phyloP scores from a whole-genome alignment of 2,113 vertebrate species.

The Sigmodon hispidus region DNA sequence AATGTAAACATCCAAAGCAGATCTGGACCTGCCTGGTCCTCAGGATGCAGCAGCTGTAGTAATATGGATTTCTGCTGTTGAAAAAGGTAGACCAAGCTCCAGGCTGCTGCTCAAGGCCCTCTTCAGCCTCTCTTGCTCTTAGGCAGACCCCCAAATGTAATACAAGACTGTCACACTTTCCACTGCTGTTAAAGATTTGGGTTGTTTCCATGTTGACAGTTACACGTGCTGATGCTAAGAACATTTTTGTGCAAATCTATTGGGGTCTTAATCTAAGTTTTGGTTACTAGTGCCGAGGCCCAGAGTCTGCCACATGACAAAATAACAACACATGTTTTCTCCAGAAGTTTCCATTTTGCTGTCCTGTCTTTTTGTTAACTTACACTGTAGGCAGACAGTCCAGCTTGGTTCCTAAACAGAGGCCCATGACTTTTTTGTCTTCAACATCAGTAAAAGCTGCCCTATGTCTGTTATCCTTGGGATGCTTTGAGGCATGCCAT shows the following conservation, averaged over 20 bases:
- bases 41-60: neutral
- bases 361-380: neutral
- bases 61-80: neutral
- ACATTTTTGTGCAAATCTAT: neutral
- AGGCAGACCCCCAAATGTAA: neutral
- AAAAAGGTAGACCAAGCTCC: rapidly evolving
- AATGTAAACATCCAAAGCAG: neutral
- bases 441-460: neutral
- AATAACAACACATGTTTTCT: neutral
- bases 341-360: neutral
- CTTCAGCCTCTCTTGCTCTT: rapidly evolving
- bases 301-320: neutral
- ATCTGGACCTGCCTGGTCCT: neutral
- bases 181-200: neutral
- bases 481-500: neutral
- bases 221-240: rapidly evolving
- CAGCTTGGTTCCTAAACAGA: neutral
- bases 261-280: neutral
- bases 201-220: neutral
- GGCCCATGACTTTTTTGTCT: neutral
- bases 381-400: neutral
- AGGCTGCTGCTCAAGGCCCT: neutral
- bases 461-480: neutral
- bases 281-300: neutral
- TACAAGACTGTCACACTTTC: neutral